Evolutionary conservation across 2,888 invertebrate genomes (phyloP).

Genomic region (Lasioglossum malachurum): DNA sequence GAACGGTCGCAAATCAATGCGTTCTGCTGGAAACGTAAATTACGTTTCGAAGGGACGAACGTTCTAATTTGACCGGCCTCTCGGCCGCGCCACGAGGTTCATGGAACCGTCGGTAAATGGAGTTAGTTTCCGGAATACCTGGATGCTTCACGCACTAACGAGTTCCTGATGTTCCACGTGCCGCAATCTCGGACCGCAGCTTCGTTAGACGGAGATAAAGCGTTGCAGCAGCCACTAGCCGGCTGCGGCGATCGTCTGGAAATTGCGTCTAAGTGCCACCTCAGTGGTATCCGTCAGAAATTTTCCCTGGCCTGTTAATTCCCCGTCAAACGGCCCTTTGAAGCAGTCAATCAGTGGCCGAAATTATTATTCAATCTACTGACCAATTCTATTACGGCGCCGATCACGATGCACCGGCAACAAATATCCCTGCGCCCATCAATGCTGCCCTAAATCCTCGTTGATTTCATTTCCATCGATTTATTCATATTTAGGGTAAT

Average conservation of each 20-base stretch:
- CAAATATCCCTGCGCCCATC: neutral
- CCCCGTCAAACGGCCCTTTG: neutral
- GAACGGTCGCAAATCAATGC: constrained; percentile 69
- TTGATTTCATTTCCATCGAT: neutral
- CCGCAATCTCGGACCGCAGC: constrained; percentile 71
- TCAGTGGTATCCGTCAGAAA: constrained; percentile 52
- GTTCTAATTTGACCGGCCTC: constrained; percentile 72
- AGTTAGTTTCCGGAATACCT: constrained; percentile 78
- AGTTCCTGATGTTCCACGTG: constrained; percentile 73
- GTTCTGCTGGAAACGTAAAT: constrained; percentile 70
- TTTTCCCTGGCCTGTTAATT: constrained; percentile 54
- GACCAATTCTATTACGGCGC: neutral
- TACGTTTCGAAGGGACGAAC: constrained; percentile 75
- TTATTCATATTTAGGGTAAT: neutral
- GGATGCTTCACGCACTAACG: constrained; percentile 76
- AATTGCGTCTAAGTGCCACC: constrained; percentile 62
- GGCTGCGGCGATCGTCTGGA: constrained; percentile 62
- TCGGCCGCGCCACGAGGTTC: constrained; percentile 54
- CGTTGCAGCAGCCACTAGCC: constrained; percentile 46
- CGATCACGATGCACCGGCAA: neutral
- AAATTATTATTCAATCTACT: constrained; percentile 4
- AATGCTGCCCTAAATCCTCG: neutral
- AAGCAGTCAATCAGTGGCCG: neutral
- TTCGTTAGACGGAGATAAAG: constrained; percentile 70
- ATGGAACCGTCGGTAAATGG: constrained; percentile 71